Percentiles rank a stretch among this genome's conserved stretches.
phyloP scores from a whole-genome alignment of 2,113 vertebrate species.

The Corydoras maculifer region DNA sequence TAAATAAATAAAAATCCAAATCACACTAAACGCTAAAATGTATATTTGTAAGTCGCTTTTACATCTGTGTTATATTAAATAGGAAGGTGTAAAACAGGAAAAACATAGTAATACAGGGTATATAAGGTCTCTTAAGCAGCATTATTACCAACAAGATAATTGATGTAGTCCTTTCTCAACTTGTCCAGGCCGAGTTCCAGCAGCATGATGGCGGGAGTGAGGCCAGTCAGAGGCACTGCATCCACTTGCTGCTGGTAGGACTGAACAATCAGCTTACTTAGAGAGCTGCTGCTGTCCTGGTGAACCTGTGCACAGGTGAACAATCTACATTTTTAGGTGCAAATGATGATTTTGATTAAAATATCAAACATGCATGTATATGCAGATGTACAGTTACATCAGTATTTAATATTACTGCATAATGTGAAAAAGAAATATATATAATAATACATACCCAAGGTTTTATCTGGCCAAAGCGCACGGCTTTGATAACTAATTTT shows the following conservation, averaged over 20 bases:
- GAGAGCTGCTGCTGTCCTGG: slow-evolving; percentile 79
- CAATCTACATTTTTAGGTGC: no score
- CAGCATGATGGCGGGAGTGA: slow-evolving; percentile 79
- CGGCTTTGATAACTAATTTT: slow-evolving; percentile 71
- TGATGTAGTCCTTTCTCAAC: slow-evolving; percentile 92
- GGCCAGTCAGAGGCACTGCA: slow-evolving; percentile 68
- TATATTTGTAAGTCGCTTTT: no score
- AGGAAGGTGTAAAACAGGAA: no score
- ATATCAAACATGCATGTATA: no score
- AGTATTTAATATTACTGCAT: not conserved
- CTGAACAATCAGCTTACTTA: slow-evolving; percentile 83
- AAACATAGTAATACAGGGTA: no score
- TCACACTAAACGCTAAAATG: not conserved
- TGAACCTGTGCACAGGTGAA: slow-evolving; percentile 69
- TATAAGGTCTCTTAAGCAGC: not conserved
- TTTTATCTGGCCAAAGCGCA: slow-evolving; percentile 78
- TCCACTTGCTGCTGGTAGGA: slow-evolving; percentile 79
- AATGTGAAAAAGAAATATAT: no score
- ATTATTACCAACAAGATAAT: slow-evolving; percentile 82
- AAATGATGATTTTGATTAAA: no score
- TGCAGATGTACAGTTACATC: not conserved
- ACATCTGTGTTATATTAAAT: no score
- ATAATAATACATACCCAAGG: slow-evolving; percentile 72
- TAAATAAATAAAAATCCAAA: slow-evolving; percentile 41
- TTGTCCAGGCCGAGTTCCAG: slow-evolving; percentile 93